Conservation (phyloP, 2,113 vertebrate species). For the Lanius collurio region DNA sequence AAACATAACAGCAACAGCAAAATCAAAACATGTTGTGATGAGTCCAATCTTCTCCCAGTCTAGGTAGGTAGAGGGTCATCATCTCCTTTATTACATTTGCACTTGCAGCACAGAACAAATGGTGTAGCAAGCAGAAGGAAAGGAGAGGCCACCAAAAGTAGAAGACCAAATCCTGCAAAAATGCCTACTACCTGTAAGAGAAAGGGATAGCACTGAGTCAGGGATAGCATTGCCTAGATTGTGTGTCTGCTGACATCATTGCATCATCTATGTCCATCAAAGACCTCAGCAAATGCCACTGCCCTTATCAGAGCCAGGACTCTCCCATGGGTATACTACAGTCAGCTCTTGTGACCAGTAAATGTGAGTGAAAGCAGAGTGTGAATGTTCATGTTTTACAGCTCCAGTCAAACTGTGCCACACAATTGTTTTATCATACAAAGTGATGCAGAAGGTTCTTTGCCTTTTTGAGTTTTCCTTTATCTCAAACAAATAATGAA, state of each 20-base stretch:
- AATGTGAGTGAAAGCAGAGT: background rate
- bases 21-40: background rate
- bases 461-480: background rate
- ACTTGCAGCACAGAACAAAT: constrained; percentile 97
- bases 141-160: constrained; percentile 94
- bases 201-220: background rate
- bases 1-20: constrained; percentile 5
- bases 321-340: rapidly evolving
- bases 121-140: constrained; percentile 96
- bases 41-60: background rate
- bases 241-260: background rate
- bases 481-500: background rate
- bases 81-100: constrained; percentile 97
- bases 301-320: background rate
- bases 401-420: background rate
- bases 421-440: background rate
- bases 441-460: background rate
- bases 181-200: constrained; percentile 91
- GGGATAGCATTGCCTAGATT: background rate
- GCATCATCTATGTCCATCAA: background rate
- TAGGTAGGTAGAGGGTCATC: constrained; percentile 96
- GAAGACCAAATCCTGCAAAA: constrained; percentile 95
- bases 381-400: background rate
- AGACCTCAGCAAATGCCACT: background rate
- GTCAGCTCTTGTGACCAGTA: background rate